Conservation (phyloP, 1,140 invertebrate genomes). For the Drosophila arawakana region DNA sequence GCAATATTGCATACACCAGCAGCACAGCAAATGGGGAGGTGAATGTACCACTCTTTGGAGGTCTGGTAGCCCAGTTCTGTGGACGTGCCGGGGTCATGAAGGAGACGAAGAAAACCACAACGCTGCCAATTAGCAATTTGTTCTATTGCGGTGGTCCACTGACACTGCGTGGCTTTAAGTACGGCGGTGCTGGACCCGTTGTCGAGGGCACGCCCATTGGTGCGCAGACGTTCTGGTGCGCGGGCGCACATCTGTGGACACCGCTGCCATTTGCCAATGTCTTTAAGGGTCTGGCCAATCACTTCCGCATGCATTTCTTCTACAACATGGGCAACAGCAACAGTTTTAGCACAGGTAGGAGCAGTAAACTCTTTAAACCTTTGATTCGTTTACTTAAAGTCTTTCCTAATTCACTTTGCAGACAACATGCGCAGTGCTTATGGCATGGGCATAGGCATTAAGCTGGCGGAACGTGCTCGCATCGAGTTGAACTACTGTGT, state of each 20-base stretch:
- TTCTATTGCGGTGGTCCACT: constrained; percentile 82
- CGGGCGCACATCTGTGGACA: constrained; percentile 78
- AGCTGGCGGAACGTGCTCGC: constrained; percentile 80
- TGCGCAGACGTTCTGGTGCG: constrained; percentile 78
- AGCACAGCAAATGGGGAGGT: constrained; percentile 77
- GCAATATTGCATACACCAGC: constrained; percentile 76
- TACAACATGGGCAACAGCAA: constrained; percentile 83
- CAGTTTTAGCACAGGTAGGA: constrained; percentile 67
- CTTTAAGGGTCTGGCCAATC: constrained; percentile 76
- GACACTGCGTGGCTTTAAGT: constrained; percentile 78
- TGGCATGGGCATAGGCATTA: constrained; percentile 78
- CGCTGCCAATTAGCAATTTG: constrained; percentile 73
- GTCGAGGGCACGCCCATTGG: constrained; percentile 78
- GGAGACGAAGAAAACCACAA: constrained; percentile 68
- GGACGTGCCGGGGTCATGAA: constrained; percentile 72
- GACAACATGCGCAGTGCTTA: constrained; percentile 78
- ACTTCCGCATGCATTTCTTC: constrained; percentile 83
- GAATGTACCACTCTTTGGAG: constrained; percentile 74
- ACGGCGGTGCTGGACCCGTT: constrained; percentile 75
- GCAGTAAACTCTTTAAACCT: not conserved
- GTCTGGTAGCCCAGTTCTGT: constrained; percentile 77
- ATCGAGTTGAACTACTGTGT: constrained; percentile 84
- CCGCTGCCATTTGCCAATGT: constrained; percentile 76
- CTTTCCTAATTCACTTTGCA: constrained; percentile 20
- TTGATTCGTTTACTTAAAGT: not conserved